phyloP scores from a whole-genome alignment of 2,888 invertebrate genomes.

The Sesia bembeciformis region DNA sequence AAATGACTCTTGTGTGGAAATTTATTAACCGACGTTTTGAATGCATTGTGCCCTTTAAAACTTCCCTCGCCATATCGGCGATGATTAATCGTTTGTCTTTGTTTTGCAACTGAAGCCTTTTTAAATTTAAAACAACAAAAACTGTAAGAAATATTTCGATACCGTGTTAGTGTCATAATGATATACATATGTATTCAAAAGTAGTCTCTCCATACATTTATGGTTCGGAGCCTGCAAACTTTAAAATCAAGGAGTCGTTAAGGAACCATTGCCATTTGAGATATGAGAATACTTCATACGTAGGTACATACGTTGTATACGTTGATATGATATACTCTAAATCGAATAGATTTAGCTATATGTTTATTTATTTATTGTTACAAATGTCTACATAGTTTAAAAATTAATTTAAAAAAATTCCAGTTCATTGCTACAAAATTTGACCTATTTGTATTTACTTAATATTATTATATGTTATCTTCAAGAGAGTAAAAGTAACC shows the following conservation, averaged over 20 bases:
- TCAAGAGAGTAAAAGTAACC: too few relatives aligned
- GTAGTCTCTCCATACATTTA: conserved; percentile 16
- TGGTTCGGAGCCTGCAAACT: conserved; percentile 7
- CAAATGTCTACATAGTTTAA: too few relatives aligned
- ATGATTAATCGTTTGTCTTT: conserved; percentile 49
- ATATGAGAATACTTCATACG: background rate
- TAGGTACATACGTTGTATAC: too few relatives aligned
- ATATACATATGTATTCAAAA: background rate
- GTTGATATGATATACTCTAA: too few relatives aligned
- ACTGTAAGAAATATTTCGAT: conserved; percentile 20
- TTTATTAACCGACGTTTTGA: conserved; percentile 55
- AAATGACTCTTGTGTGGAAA: conserved; percentile 61
- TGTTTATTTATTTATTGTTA: too few relatives aligned
- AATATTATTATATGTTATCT: too few relatives aligned
- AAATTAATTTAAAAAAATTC: too few relatives aligned
- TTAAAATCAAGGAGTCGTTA: conserved; percentile 1
- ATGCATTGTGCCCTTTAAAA: conserved; percentile 45
- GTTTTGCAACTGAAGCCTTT: conserved; percentile 19
- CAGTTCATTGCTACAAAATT: too few relatives aligned
- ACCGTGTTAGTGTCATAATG: conserved; percentile 19
- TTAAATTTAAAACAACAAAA: conserved; percentile 19
- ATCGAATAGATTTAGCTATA: too few relatives aligned
- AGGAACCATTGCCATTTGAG: background rate
- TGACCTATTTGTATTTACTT: too few relatives aligned
- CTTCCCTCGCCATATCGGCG: conserved; percentile 31